Evolutionary conservation across 1,140 invertebrate species (phyloP).

Genomic region (Pseudobourletiella spinata): DNA sequence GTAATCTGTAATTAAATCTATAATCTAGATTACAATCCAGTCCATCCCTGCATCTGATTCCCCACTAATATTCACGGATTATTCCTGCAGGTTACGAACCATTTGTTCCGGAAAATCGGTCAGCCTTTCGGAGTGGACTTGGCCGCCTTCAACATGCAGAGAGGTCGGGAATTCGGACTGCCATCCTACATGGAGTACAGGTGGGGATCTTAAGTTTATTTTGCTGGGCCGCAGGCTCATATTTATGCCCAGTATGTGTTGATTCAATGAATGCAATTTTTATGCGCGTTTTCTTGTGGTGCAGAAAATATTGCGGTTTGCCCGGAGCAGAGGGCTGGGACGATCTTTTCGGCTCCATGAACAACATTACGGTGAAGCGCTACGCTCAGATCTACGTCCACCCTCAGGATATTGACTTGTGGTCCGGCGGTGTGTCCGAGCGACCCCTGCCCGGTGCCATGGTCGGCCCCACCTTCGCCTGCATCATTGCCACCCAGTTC

Average conservation of each 20-base stretch:
- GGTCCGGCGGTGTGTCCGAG: slow-evolving; percentile 88
- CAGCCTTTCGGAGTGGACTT: slow-evolving; percentile 80
- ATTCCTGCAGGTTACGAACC: slow-evolving; percentile 62
- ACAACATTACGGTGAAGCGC: slow-evolving; percentile 73
- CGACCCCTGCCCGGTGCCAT: slow-evolving; percentile 68
- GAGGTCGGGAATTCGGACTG: slow-evolving; percentile 83
- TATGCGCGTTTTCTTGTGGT: slow-evolving; percentile 28
- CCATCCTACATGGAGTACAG: slow-evolving; percentile 85
- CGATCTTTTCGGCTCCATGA: slow-evolving; percentile 76
- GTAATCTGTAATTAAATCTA: too few relatives aligned
- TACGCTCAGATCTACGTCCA: slow-evolving; percentile 66
- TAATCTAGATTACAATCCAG: too few relatives aligned
- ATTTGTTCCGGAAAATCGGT: slow-evolving; percentile 80
- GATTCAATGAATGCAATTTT: not conserved
- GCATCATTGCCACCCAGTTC: slow-evolving; percentile 93
- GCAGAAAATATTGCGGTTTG: slow-evolving; percentile 80
- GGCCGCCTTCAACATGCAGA: slow-evolving; percentile 89
- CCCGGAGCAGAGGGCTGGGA: slow-evolving; percentile 70
- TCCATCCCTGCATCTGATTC: too few relatives aligned
- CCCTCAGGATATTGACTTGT: slow-evolving; percentile 78
- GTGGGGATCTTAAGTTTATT: slow-evolving; percentile 35
- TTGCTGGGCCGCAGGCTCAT: not conserved
- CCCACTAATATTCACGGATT: too few relatives aligned
- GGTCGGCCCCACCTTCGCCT: slow-evolving; percentile 90
- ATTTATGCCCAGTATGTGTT: not conserved